These are phyloP conservation scores for Acanthococcus lagerstroemiae DNA, from an alignment of 2,888 invertebrate genomes.

Conservation along the genomic window DNA sequence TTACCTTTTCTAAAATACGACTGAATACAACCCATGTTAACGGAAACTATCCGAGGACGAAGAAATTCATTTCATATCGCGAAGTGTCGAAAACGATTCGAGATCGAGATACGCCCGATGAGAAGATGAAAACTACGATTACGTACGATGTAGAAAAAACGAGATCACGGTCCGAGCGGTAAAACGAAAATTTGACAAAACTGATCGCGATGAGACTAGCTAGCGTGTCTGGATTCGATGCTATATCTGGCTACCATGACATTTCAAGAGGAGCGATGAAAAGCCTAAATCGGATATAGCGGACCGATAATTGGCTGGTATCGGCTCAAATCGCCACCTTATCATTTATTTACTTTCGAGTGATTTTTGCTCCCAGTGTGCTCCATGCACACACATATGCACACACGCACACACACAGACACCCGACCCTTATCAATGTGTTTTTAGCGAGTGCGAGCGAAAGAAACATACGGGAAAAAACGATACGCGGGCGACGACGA, in stretches of 20 bases:
- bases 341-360: too few species aligned
- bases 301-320: too few species aligned
- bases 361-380: too few species aligned
- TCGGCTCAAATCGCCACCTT: too few species aligned
- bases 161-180: background rate
- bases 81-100: background rate
- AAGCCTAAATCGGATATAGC: too few species aligned
- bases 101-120: too few species aligned
- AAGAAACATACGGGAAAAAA: background rate
- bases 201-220: background rate
- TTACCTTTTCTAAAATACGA: constrained; percentile 24
- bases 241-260: constrained; percentile 20
- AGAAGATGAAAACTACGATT: constrained; percentile 4
- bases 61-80: constrained; percentile 2
- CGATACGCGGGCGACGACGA: constrained; percentile 18
- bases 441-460: background rate
- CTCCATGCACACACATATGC: too few species aligned
- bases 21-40: constrained; percentile 23
- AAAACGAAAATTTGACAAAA: constrained; percentile 14
- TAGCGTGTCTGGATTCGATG: background rate
- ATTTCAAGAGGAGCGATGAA: constrained; percentile 12
- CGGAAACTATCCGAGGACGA: background rate
- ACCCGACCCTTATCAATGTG: constrained; percentile 20
- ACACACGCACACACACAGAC: too few species aligned
- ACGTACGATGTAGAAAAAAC: background rate